Conservation (phyloP, 1,140 invertebrate species). For the Drosophila leontia region DNA sequence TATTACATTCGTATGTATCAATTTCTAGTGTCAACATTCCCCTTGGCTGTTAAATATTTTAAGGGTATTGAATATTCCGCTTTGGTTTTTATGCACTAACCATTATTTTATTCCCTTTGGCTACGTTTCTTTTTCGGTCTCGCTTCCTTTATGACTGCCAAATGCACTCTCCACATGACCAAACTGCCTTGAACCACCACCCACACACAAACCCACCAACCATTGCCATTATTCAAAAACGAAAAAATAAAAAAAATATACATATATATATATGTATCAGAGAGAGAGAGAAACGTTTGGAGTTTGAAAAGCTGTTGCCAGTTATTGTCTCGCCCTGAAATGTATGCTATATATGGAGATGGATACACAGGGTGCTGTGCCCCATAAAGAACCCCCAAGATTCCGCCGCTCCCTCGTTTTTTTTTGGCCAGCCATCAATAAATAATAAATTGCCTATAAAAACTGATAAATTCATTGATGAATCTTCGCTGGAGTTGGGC, state of each 20-base stretch:
- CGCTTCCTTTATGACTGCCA: constrained; percentile 46
- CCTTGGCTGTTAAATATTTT: not conserved
- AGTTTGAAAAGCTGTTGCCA: constrained; percentile 54
- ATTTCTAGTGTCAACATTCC: not conserved
- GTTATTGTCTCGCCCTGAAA: constrained; percentile 43
- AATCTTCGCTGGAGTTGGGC: constrained; percentile 46
- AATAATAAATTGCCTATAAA: constrained; percentile 83
- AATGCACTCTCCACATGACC: constrained; percentile 49
- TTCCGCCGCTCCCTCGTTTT: not conserved
- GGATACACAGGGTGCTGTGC: constrained; percentile 31
- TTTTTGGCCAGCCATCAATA: constrained; percentile 60
- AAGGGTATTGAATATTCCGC: constrained; percentile 10
- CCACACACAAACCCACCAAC: not conserved
- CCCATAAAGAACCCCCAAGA: not conserved
- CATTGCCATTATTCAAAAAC: constrained; percentile 68
- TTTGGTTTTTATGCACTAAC: not conserved
- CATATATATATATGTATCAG: not conserved
- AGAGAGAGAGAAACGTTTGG: constrained; percentile 46
- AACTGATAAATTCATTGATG: constrained; percentile 82
- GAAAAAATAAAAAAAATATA: constrained; percentile 15
- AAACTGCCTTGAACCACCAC: constrained; percentile 26
- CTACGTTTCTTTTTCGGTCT: constrained; percentile 20
- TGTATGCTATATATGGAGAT: constrained; percentile 36
- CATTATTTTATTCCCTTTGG: constrained; percentile 40
- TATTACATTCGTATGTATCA: not conserved